phyloP scores from a whole-genome alignment of 1,140 invertebrate species.

The Bombus sibiricus region DNA sequence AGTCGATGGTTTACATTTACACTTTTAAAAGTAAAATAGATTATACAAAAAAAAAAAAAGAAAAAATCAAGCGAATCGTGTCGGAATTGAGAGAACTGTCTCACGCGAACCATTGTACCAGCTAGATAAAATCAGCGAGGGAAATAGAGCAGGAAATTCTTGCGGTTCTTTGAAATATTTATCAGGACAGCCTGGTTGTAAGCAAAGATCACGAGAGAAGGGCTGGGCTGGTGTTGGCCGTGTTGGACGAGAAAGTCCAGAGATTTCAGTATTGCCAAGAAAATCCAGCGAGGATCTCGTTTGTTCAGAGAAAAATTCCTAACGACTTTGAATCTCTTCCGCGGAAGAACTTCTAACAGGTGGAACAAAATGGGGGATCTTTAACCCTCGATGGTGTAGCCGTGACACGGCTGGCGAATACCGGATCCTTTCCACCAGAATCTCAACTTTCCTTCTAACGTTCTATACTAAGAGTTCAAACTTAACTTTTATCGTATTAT shows the following conservation, averaged over 20 bases:
- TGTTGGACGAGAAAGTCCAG: background rate
- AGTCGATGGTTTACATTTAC: too few relatives aligned
- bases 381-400: slow-evolving; percentile 5
- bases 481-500: background rate
- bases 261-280: background rate
- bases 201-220: background rate
- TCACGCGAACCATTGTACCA: background rate
- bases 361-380: slow-evolving; percentile 11
- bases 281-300: background rate
- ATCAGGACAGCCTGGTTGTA: background rate
- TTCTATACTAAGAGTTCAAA: background rate
- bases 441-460: background rate
- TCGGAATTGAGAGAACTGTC: background rate
- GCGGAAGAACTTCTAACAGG: slow-evolving; percentile 13
- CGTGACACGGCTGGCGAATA: slow-evolving; percentile 18
- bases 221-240: too few relatives aligned
- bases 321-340: slow-evolving; percentile 16
- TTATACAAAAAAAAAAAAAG: too few relatives aligned
- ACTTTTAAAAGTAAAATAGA: too few relatives aligned
- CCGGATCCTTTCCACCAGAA: background rate
- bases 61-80: background rate
- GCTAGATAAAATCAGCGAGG: background rate
- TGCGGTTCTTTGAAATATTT: background rate
- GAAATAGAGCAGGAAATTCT: slow-evolving; percentile 14
- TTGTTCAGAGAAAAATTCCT: slow-evolving; percentile 12